phyloP scores from a whole-genome alignment of 1,140 invertebrate genomes.

The Ostrea edulis region DNA sequence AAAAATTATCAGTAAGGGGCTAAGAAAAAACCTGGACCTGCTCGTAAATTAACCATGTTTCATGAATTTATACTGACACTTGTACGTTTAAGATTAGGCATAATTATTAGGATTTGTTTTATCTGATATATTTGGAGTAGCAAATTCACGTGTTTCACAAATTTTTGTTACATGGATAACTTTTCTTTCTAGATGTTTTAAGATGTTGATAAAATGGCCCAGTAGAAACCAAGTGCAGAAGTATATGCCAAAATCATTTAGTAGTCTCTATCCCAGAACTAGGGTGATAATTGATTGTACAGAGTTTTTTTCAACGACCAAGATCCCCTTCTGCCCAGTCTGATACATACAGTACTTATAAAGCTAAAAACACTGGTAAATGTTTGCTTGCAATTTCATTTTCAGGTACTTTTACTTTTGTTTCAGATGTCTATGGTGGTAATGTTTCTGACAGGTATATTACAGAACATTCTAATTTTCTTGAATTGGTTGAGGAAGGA shows the following conservation, averaged over 20 bases:
- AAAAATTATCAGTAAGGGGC: neutral
- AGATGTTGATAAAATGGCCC: no score
- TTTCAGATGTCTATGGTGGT: constrained; percentile 43
- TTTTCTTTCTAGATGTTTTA: no score
- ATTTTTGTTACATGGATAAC: constrained; percentile 47
- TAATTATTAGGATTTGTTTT: constrained; percentile 18
- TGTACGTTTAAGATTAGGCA: constrained; percentile 29
- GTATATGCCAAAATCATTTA: no score
- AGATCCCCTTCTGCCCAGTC: no score
- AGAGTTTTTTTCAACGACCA: no score
- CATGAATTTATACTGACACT: constrained; percentile 35
- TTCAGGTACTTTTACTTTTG: constrained; percentile 45
- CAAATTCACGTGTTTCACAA: constrained; percentile 35
- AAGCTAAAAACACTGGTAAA: constrained; percentile 45
- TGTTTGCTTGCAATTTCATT: no score
- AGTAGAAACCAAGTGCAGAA: no score
- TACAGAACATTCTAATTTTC: no score
- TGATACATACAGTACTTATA: constrained; percentile 44
- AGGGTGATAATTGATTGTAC: no score
- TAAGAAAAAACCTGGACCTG: constrained; percentile 9
- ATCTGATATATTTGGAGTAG: constrained; percentile 43
- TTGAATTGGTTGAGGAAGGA: no score
- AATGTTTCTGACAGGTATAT: constrained; percentile 41
- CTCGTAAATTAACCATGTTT: no score
- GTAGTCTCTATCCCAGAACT: no score